Evolutionary conservation across 1,140 invertebrate species (phyloP).

Genomic region (Nasonia vitripennis): DNA sequence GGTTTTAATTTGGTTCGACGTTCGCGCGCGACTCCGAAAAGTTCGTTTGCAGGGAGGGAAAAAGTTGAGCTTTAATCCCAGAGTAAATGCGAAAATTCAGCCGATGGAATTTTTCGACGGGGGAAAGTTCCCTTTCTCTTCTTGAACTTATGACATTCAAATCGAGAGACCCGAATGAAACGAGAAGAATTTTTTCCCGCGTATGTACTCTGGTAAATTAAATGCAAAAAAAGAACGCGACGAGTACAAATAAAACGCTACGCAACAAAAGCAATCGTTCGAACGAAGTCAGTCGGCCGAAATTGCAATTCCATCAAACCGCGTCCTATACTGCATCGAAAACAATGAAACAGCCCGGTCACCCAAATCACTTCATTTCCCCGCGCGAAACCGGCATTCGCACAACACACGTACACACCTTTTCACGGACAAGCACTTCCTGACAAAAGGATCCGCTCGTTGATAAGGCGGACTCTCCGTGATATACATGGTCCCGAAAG

Average conservation of each 20-base stretch:
- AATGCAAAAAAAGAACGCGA: no score
- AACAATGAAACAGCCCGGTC: background rate
- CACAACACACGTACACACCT: background rate
- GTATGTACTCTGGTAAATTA: no score
- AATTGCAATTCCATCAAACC: background rate
- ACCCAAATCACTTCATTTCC: background rate
- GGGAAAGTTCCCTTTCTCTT: background rate
- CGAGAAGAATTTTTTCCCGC: no score
- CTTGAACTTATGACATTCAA: background rate
- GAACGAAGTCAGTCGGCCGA: background rate
- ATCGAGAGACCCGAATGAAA: background rate
- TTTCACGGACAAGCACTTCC: background rate
- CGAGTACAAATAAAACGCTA: no score
- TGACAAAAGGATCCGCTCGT: background rate
- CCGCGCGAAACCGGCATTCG: background rate
- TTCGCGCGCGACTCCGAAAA: background rate
- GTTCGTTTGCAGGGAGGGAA: background rate
- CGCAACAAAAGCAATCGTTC: background rate
- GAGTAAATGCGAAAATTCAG: background rate
- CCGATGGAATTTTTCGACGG: background rate
- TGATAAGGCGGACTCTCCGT: background rate
- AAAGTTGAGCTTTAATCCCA: background rate
- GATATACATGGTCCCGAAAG: background rate
- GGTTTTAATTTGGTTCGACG: constrained; percentile 29
- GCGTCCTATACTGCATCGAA: background rate